Evolutionary conservation across 2,888 invertebrate genomes (phyloP), one percentile per base, ranked within the genome.

Genomic region (Cactoblastis cactorum): DNA sequence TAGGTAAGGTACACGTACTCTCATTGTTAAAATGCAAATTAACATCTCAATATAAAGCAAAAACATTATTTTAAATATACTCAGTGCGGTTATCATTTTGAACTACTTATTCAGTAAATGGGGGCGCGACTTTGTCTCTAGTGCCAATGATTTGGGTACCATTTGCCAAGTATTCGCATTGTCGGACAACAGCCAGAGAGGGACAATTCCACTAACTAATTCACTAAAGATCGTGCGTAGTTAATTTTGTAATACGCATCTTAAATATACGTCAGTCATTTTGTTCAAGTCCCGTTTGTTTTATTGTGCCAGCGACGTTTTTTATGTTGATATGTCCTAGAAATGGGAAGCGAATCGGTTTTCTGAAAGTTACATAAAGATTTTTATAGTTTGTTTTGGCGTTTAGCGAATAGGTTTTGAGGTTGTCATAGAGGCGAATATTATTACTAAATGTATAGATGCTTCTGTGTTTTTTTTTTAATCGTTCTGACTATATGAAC

Each of bases 101-200:
- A 63, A 61, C 55, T 60, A 58, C 63, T 68, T 62, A 59, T 56
- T 49, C 55, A 53, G 60, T 61, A 64, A 77, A 70, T 67, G 68
- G 70, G 74, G 69, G 67, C 75, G 74, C 70, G 70, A 71, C 68
- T 71, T 71, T 66, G 66, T 53, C 49, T 54, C 33, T 57, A 50
- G 67, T 78, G 80, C 80, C 80, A 78, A 77, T 74, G 68, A 67
- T 67, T 64, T 59, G 56, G 54, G 62, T 52, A 52, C 53, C 67
- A 67, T 66, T 68, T 79, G 80, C 79, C 79, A 79, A 80, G 68
- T 74, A 72, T 75, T 69, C 57, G 57, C 58, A 51, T 65, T 65
- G 65, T 61, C 67, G 59, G 62, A 64, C 61, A 60, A 43, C 43
- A 43, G 43, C 43, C 43, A 43, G 28, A 17, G 28, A 17, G 43